A percentile compares a stretch with the other conserved stretches of the same genome.
Evolutionary conservation across 92 coral and sea anemone species (phyloP).

Genomic region (Palythoa grandis): DNA sequence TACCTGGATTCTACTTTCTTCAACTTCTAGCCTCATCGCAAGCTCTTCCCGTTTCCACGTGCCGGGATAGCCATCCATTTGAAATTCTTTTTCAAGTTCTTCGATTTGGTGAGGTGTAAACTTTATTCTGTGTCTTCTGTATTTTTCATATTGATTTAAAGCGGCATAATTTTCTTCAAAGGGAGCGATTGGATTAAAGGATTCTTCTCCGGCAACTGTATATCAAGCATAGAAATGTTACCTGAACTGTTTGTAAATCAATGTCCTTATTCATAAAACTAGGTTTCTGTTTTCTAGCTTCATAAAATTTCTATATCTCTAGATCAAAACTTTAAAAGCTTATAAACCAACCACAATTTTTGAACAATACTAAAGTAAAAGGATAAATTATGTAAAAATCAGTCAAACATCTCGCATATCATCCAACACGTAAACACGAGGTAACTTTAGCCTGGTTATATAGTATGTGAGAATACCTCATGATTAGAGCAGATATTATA

Average conservation of each 20-base stretch:
- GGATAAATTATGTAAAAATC: too few relatives aligned
- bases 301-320: not conserved
- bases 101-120: conserved; percentile 13
- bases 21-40: conserved; percentile 25
- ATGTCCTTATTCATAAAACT: too few relatives aligned
- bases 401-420: too few relatives aligned
- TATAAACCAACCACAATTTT: too few relatives aligned
- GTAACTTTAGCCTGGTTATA: too few relatives aligned
- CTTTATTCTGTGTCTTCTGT: not conserved
- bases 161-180: conserved; percentile 41
- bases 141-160: not conserved
- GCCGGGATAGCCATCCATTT: conserved; percentile 15
- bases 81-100: conserved; percentile 36
- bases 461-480: too few relatives aligned
- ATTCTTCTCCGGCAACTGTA: conserved; percentile 6
- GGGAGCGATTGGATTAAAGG: not conserved
- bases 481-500: too few relatives aligned
- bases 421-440: too few relatives aligned
- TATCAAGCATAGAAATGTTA: not conserved
- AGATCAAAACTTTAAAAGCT: too few relatives aligned
- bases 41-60: conserved; percentile 22
- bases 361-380: too few relatives aligned
- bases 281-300: not conserved
- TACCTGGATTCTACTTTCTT: conserved; percentile 33
- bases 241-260: not conserved